phyloP scores from a whole-genome alignment of 2,113 vertebrate species.

The Poeciliopsis turrubarensis region DNA sequence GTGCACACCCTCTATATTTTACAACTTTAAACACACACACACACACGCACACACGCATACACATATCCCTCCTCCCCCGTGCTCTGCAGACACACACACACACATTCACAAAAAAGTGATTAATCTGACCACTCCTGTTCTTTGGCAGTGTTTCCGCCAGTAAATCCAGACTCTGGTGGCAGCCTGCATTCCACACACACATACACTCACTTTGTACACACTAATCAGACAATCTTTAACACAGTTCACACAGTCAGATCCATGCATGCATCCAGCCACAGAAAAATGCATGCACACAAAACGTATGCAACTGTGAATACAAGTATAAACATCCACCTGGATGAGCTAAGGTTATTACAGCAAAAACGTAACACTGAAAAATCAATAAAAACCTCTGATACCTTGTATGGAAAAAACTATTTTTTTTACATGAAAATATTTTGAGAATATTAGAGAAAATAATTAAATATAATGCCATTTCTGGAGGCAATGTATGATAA shows the following conservation, averaged over 20 bases:
- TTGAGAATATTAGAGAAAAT: not conserved
- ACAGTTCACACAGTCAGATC: conserved; percentile 18
- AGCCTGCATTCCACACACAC: conserved; percentile 49
- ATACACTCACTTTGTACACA: not conserved
- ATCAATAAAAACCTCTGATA: not conserved
- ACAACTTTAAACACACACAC: not conserved
- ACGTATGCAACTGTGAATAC: conserved; percentile 38
- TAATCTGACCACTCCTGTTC: conserved; percentile 69
- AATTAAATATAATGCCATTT: not conserved
- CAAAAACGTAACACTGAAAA: not conserved
- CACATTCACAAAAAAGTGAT: conserved; percentile 52
- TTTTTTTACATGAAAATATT: not conserved
- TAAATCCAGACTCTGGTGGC: conserved; percentile 60
- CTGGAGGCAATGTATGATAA: too few species aligned
- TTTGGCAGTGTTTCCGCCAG: conserved; percentile 60
- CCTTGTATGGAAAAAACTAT: too few species aligned
- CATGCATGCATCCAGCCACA: conserved; percentile 54
- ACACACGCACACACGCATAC: not conserved
- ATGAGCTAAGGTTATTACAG: not conserved
- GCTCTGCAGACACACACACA: not conserved
- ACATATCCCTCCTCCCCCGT: too few species aligned
- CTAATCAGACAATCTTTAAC: conserved; percentile 31
- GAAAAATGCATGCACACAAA: conserved; percentile 22
- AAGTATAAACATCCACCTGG: conserved; percentile 29
- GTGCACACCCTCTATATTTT: conserved; percentile 8